A percentile compares a stretch with the other conserved stretches of the same genome.
Evolutionary conservation across 2,797 vertebrate species (phyloP).

Genomic region (Siniperca obscura): DNA sequence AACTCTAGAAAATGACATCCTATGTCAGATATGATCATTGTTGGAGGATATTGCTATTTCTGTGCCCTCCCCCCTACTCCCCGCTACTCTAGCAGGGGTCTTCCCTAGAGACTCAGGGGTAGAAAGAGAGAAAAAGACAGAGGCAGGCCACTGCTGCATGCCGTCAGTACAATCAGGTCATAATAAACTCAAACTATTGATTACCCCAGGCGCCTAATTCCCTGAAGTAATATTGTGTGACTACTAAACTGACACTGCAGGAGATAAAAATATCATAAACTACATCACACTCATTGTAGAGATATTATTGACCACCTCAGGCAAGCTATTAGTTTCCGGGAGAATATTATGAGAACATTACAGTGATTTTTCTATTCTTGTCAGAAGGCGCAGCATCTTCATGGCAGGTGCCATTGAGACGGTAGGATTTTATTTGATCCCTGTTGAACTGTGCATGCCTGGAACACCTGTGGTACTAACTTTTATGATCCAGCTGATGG

Average conservation of each 20-base stretch:
- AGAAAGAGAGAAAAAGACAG: slow-evolving; percentile 24
- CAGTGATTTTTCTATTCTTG: slow-evolving; percentile 39
- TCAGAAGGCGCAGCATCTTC: slow-evolving; percentile 15
- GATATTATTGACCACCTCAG: slow-evolving; percentile 50
- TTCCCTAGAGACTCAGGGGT: slow-evolving; percentile 28
- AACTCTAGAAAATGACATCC: slow-evolving; percentile 40
- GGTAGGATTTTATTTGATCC: slow-evolving; percentile 33
- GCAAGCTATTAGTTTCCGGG: slow-evolving; percentile 44
- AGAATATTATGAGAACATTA: slow-evolving; percentile 43
- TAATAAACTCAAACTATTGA: slow-evolving; percentile 70
- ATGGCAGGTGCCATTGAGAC: slow-evolving; percentile 19
- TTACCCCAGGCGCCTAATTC: slow-evolving; percentile 51
- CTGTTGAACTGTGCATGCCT: slow-evolving; percentile 19
- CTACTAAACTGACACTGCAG: slow-evolving; percentile 55
- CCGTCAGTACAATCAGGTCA: slow-evolving; percentile 50
- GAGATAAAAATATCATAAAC: slow-evolving; percentile 72
- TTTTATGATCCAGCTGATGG: slow-evolving; percentile 29
- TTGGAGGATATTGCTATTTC: slow-evolving; percentile 50
- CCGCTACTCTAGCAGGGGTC: slow-evolving; percentile 15
- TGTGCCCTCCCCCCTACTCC: neutral
- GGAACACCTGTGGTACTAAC: slow-evolving; percentile 28
- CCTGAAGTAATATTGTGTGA: slow-evolving; percentile 64
- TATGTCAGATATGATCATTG: slow-evolving; percentile 50
- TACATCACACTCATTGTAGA: slow-evolving; percentile 38
- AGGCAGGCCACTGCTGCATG: slow-evolving; percentile 30